Conservation (phyloP, 1,140 invertebrate species). For the Augochlora pura region DNA sequence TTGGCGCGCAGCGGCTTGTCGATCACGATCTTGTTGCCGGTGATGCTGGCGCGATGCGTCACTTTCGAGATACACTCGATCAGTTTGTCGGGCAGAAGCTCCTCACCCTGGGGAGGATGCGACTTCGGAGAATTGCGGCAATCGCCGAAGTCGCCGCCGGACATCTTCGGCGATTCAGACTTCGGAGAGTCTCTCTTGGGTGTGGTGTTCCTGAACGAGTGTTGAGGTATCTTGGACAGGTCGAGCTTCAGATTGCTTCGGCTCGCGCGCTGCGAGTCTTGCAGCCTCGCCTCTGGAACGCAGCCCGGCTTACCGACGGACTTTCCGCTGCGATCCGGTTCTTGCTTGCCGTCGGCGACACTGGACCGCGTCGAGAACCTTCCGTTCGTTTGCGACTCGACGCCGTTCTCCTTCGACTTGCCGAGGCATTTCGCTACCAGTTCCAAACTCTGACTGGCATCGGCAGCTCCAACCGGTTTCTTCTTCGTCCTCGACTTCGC, state of each 20-base stretch:
- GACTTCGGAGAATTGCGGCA: slow-evolving; percentile 6
- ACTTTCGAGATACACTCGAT: slow-evolving; percentile 61
- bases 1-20: slow-evolving; percentile 64
- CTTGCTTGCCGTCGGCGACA: neutral
- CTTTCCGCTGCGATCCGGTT: neutral
- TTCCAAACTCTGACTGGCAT: neutral
- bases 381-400: neutral
- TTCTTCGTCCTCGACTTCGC: neutral
- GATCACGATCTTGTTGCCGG: slow-evolving; percentile 67
- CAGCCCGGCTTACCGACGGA: no score
- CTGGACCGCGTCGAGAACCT: neutral
- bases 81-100: slow-evolving; percentile 29
- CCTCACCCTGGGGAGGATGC: neutral
- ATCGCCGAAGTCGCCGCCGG: neutral
- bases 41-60: slow-evolving; percentile 65
- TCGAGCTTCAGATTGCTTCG: slow-evolving; percentile 84
- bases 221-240: slow-evolving; percentile 83
- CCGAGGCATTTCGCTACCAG: neutral
- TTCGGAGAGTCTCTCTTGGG: slow-evolving; percentile 66
- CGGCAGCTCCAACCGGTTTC: neutral
- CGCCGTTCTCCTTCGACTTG: slow-evolving; percentile 11
- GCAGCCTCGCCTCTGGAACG: no score
- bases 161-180: slow-evolving; percentile 49
- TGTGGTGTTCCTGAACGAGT: slow-evolving; percentile 68
- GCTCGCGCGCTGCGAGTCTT: slow-evolving; percentile 51